Evolutionary conservation across 2,113 vertebrate genomes (phyloP).

Genomic region (Lepisosteus oculatus): DNA sequence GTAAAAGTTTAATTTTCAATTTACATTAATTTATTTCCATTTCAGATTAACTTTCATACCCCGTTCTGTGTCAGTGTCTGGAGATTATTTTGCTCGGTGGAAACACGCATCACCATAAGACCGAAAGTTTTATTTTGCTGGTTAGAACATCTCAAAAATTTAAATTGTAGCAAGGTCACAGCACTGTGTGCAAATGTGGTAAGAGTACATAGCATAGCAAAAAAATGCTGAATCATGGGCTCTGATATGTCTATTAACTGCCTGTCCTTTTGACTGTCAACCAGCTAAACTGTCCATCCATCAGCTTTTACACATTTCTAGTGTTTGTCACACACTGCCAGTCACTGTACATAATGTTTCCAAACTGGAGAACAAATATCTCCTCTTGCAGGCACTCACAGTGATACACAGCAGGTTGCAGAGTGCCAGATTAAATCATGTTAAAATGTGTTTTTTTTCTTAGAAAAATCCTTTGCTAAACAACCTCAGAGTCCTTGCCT

Average conservation of each 20-base stretch:
- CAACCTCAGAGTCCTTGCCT: slow-evolving; percentile 64
- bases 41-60: too few species aligned
- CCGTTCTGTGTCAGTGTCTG: too few species aligned
- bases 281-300: background rate
- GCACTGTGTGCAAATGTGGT: too few species aligned
- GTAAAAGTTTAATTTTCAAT: too few species aligned
- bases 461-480: slow-evolving; percentile 29
- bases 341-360: background rate
- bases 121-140: too few species aligned
- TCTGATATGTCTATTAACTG: background rate
- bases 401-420: slow-evolving; percentile 31
- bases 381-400: slow-evolving; percentile 14
- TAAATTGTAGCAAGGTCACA: background rate
- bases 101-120: too few species aligned
- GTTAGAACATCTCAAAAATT: background rate
- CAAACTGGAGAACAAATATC: background rate
- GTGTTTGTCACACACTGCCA: background rate
- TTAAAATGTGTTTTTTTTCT: slow-evolving; percentile 19
- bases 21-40: too few species aligned
- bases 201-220: background rate
- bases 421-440: slow-evolving; percentile 45
- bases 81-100: too few species aligned
- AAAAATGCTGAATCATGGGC: background rate
- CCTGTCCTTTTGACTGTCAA: background rate
- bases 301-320: background rate